phyloP scores from a whole-genome alignment of 2,888 invertebrate species.

The Silvanus unidentatus region DNA sequence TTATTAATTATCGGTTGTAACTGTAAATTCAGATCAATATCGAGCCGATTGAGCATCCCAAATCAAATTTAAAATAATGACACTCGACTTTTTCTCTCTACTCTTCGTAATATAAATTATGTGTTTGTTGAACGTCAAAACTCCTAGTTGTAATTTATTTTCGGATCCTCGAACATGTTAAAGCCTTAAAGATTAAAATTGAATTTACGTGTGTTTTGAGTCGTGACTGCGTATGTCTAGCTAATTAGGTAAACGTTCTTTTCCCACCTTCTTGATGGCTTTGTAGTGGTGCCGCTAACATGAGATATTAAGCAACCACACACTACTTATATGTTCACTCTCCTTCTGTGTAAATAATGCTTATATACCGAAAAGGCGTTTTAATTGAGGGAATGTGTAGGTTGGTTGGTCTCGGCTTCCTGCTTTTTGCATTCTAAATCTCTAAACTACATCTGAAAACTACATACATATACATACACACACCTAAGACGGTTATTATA shows the following conservation, averaged over 20 bases:
- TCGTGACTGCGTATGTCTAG: conserved; percentile 5
- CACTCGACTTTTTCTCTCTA: background rate
- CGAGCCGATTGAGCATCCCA: conserved; percentile 3
- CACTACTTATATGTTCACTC: background rate
- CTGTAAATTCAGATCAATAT: too few relatives aligned
- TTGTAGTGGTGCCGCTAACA: background rate
- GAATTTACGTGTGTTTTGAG: conserved; percentile 1
- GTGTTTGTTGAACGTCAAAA: too few relatives aligned
- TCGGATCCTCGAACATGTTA: background rate
- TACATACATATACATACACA: too few relatives aligned
- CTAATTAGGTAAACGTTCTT: conserved; percentile 6
- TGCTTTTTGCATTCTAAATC: too few relatives aligned
- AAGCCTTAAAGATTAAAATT: background rate
- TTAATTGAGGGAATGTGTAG: too few relatives aligned
- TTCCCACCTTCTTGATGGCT: conserved; percentile 5
- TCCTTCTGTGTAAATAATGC: conserved; percentile 1
- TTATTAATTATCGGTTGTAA: too few relatives aligned
- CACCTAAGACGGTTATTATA: too few relatives aligned
- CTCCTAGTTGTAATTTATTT: too few relatives aligned
- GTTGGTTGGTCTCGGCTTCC: too few relatives aligned
- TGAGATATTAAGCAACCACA: background rate
- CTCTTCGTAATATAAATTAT: too few relatives aligned
- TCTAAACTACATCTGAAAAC: too few relatives aligned
- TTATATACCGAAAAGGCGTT: too few relatives aligned
- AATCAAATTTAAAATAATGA: conserved; percentile 7